Conservation (phyloP, 2,797 vertebrate genomes). For the Brachymystax lenok region DNA sequence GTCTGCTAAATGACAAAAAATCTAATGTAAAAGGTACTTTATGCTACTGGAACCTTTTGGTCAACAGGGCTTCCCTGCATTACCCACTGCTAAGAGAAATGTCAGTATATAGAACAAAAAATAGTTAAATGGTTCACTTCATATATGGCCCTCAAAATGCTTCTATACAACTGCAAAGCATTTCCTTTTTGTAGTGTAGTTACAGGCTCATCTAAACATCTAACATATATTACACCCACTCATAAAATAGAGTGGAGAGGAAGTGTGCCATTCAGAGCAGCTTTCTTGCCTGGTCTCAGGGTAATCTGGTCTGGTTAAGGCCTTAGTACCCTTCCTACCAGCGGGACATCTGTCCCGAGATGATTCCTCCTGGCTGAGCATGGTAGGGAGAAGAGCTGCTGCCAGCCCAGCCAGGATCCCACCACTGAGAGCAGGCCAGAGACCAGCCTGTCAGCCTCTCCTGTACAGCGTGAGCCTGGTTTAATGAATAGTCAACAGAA, state of each 20-base stretch:
- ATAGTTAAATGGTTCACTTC: background rate
- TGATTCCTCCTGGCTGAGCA: background rate
- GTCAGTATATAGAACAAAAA: background rate
- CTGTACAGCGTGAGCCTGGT: slow-evolving; percentile 18
- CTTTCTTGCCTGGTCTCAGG: background rate
- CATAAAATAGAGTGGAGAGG: background rate
- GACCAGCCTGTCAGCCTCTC: slow-evolving; percentile 56
- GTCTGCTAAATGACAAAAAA: no score
- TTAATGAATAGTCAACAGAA: slow-evolving; percentile 8
- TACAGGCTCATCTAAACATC: background rate
- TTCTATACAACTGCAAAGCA: background rate
- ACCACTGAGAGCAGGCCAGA: slow-evolving; percentile 58
- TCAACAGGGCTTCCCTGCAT: background rate
- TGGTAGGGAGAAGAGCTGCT: background rate
- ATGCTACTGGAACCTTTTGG: background rate
- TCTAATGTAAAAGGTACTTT: background rate
- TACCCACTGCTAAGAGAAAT: background rate
- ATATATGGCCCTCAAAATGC: background rate
- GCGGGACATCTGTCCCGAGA: background rate
- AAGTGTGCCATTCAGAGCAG: background rate
- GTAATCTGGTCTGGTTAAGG: background rate
- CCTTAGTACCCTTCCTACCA: background rate
- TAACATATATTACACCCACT: background rate
- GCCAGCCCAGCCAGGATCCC: slow-evolving; percentile 22
- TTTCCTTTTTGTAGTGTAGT: background rate